Evolutionary conservation across 2,113 vertebrate species (phyloP), one percentile per base, ranked within the genome.

Genomic region (Pelmatolapia mariae): DNA sequence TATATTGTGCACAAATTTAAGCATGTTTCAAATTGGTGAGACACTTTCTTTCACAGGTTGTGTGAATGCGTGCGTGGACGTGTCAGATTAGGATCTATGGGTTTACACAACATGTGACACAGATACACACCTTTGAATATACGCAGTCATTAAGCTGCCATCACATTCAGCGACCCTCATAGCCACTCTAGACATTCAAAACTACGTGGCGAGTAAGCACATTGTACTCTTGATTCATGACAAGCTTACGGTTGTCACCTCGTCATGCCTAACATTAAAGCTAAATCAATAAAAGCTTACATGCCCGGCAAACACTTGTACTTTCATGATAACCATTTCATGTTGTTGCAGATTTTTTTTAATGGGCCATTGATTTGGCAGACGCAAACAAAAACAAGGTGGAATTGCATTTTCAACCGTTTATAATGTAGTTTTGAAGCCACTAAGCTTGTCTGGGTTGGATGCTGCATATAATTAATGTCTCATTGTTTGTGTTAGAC

Each of bases 391-490:
- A 89, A 94, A 95, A 93, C 81, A 88, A 89, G 89, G 88, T 87
- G 85, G 81, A 92, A 94, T 87, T 91, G 81, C 84, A 88, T 89
- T 90, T 87, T 83, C 83, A 91, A 89, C 50, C 73, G 83, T 94
- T 95, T 92, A 93, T 90, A 93, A 89, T 88, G 83, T 76, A 85
- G 89, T 94, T 94, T 93, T 87, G 89, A 94, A 93, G 82, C 82
- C 81, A 82, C 90, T 86, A 89, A 79, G 88, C 94, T 87, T 84
- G 87, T 87, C 90, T 88, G 73, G 81, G 84, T 93, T 92, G 92
- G 90, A 94, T 93, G 88, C 91, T 92, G 91, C 83, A 90, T 91
- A 87, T 94, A 93, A 96, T 96, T 95, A 94, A 94, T 95, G 93
- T 87, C 59, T 91, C 88, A 89, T 95, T 95, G 94, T 96, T 95